Conservation (phyloP, 2,797 vertebrate species). For the Orestias chungarensis region DNA sequence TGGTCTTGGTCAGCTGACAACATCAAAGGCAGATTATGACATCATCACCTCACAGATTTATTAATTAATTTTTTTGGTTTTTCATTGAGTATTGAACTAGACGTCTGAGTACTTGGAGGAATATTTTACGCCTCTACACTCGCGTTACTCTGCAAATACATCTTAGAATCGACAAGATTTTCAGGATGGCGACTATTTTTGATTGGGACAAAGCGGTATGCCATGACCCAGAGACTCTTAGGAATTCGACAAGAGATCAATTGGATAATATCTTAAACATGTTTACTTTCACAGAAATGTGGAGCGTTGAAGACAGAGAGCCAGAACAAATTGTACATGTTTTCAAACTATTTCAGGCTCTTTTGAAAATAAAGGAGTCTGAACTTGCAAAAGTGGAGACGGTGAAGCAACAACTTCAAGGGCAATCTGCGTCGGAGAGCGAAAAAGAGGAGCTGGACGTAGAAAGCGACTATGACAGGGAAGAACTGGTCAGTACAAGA, state of each 20-base stretch:
- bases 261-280: neutral
- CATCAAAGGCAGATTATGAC: too few relatives aligned
- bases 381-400: conserved; percentile 1
- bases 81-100: neutral
- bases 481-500: neutral
- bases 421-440: neutral
- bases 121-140: neutral
- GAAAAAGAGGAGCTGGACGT: too few relatives aligned
- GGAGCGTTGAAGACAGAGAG: neutral
- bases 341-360: conserved; percentile 1
- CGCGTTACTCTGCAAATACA: neutral
- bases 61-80: neutral
- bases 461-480: neutral
- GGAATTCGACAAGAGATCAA: neutral
- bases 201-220: neutral
- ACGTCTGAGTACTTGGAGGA: too few relatives aligned
- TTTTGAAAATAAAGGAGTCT: neutral
- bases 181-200: neutral
- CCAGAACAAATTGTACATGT: neutral
- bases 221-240: neutral
- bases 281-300: neutral
- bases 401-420: neutral
- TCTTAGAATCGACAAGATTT: neutral
- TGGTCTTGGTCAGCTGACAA: neutral
- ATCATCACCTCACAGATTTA: neutral